Base-by-base conservation (phyloP, 2,888 invertebrate genomes). In the Chalcosyrphus nemorum region DNA sequence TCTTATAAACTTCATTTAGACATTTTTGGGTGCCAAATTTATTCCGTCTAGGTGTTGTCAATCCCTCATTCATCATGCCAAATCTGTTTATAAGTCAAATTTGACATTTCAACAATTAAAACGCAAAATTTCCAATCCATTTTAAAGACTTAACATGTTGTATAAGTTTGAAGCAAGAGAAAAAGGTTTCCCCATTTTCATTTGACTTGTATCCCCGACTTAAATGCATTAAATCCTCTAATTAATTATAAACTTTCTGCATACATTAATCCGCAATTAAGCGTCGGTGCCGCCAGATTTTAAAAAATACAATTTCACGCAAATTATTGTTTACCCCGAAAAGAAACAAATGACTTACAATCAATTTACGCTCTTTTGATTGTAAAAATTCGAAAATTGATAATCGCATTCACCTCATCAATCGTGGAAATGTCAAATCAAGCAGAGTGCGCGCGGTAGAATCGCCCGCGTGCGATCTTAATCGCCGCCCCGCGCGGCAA, bases 201-300 rank as follows among this genome's bases (percentile, higher is more conserved):
- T n/a, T n/a, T 59, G 50, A 71, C 47, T 24, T 15, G 38, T 71
- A 59, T 27, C 17, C 17, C 6, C 38, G 27, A 21, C 47, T 68
- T 54, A 43, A 68, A 29, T n/a, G 68, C 56, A 43, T 11, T 59
- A 59, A 38, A 71, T 38, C 71, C 17, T n/a, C 15, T 35, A 59
- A 71, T 71, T 71, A 59, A 71, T 71, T 71, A 71, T n/a, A 2
- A 59, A 47, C 47, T 50, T 50, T 59, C 24, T 13, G 59, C 38
- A 50, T 27, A 50, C 27, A 38, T 17, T 24, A 35, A 15, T 6
- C n/a, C 9, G 7, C 15, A 41, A 4, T n/a, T 15, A 11, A 2
- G 11, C n/a, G 38, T 19, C 56, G 17, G 61, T 24, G 41, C 29
- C 6, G 17, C 29, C 61, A 45, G 63, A 63, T 45, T 32, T 19